Base-by-base conservation (phyloP, 2,888 invertebrate species). In the Lasioglossum malachurum region DNA sequence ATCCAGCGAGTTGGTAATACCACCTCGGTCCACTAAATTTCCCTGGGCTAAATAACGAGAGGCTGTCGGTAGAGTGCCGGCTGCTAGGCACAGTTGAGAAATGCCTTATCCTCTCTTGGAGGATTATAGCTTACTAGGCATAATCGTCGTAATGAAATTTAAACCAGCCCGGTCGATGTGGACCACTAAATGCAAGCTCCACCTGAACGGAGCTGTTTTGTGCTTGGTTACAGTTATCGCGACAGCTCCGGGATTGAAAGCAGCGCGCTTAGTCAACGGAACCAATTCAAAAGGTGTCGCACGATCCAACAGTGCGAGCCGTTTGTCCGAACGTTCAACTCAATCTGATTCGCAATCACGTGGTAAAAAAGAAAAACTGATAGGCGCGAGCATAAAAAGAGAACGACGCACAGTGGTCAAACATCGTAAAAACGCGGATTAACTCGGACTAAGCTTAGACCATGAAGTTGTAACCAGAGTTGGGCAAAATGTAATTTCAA, bases 121-220 rank as follows among this genome's bases (percentile, higher is more conserved):
- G 83, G 86, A 82, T 91, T 84, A 80, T 77, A 77, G 75, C 82
- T 81, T 81, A 76, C 81, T 82, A 80, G 77, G 80, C 87, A 88
- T 92, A 92, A 92, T 92, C 90, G 89, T 87, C 82, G 57, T 89
- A 92, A 92, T 92, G 91, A 91, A 92, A 92, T 92, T 92, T 91
- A 90, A 91, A 88, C 90, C 74, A 75, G 53, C 23, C 16, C 23
- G 72, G 49, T 67, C 12, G 75, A 44, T 10, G 79, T 46, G 44
- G 75, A 76, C 14, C 75, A 23, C 67, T 69, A 57, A 71, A 35
- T 16, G 69, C 77, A 49, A 73, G 12, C 5, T 35, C n/a, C 23
- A 27, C 41, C 19, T 35, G n/a, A 8, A 35, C 19, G 35, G 16
- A n/a, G n/a, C 38, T 31, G 75, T 77, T 84, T 67, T 44, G 67